These are phyloP conservation scores for Chiloscyllium plagiosum DNA, from an alignment of 2,113 vertebrate species.

Conservation along the genomic window DNA sequence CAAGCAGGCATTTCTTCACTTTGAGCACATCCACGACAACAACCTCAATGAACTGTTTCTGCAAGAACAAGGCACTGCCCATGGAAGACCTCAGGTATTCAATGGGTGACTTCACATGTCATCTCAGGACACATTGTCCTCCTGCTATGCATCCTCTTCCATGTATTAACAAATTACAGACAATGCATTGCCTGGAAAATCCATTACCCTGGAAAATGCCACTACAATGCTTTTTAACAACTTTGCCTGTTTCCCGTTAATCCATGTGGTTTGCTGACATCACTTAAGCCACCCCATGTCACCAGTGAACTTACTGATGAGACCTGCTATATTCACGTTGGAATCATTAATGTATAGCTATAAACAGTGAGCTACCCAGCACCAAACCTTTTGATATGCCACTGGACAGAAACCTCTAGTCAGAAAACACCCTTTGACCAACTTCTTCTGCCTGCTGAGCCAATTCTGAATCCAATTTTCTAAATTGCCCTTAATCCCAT, in stretches of 20 bases:
- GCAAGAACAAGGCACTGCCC: not conserved
- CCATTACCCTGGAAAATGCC: not conserved
- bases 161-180: not conserved
- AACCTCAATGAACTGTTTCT: not conserved
- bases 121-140: not conserved
- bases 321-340: too few relatives aligned
- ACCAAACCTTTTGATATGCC: too few relatives aligned
- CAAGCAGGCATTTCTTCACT: not conserved
- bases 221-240: not conserved
- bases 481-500: too few relatives aligned
- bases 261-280: too few relatives aligned
- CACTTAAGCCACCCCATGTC: too few relatives aligned
- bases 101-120: not conserved
- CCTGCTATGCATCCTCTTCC: not conserved
- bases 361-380: too few relatives aligned
- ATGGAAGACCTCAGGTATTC: not conserved
- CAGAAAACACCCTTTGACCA: too few relatives aligned
- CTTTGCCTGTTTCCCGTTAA: not conserved
- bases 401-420: too few relatives aligned
- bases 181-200: not conserved
- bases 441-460: too few relatives aligned
- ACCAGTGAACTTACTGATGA: too few relatives aligned
- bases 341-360: too few relatives aligned
- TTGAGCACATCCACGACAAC: not conserved
- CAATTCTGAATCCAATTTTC: too few relatives aligned